A percentile compares a stretch with the other conserved stretches of the same genome.
Evolutionary conservation across 1,140 invertebrate genomes (phyloP).

Genomic region (Calliphora vicina): DNA sequence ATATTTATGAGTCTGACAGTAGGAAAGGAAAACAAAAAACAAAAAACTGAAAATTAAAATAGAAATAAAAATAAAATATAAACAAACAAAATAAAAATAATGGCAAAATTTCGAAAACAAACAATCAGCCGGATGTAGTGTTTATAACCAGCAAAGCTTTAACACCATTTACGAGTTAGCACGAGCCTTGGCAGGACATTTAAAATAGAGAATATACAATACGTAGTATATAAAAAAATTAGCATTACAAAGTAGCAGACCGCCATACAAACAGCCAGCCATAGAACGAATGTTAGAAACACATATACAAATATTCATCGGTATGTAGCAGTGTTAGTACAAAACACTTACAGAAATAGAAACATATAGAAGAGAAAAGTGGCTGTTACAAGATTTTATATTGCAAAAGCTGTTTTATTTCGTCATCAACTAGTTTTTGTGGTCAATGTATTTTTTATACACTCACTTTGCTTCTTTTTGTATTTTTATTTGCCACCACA

Average conservation of each 20-base stretch:
- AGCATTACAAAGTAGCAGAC: slow-evolving; percentile 6
- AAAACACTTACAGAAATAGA: neutral
- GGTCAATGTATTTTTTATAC: neutral
- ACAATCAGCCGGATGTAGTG: slow-evolving; percentile 3
- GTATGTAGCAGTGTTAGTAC: no score
- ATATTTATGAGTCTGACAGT: slow-evolving; percentile 4
- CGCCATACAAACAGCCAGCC: neutral
- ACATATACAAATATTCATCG: no score
- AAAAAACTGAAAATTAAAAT: neutral
- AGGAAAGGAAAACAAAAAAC: neutral
- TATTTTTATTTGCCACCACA: neutral
- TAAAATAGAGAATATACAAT: neutral
- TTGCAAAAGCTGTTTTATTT: slow-evolving; percentile 13
- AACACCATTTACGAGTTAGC: slow-evolving; percentile 3
- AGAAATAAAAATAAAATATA: neutral
- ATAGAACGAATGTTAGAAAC: neutral
- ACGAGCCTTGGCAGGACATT: neutral
- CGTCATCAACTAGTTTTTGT: slow-evolving; percentile 1
- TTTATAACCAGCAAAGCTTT: slow-evolving; percentile 5
- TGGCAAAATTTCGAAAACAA: neutral
- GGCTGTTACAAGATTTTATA: neutral
- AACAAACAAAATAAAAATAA: neutral
- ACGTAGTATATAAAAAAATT: neutral
- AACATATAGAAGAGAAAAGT: neutral
- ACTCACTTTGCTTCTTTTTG: neutral